Evolutionary conservation across 1,140 invertebrate species (phyloP), one percentile per base, ranked within the genome.

Genomic region (Helicoverpa armigera): DNA sequence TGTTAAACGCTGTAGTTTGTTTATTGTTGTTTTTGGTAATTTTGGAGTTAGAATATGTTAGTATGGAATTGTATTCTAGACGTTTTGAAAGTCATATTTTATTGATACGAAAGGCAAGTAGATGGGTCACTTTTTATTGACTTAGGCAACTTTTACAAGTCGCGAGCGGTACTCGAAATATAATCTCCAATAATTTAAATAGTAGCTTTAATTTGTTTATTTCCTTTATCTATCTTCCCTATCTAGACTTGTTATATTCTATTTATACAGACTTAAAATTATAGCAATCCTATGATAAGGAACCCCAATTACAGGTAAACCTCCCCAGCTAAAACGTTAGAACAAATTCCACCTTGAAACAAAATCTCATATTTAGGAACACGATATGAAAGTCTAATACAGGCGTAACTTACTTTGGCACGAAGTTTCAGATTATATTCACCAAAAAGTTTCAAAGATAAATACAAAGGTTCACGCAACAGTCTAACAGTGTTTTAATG

Each of bases 341-440:
- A 67, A n/a, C 43, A 35, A 67, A 67, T 18, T 67, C n/a, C 43
- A 9, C 16, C 11, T n/a, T 18, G 12, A 12, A 43, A 67, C 48
- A 67, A 67, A 67, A 67, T 67, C 63, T 67, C 11, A 67, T 67
- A 67, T 67, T 67, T 67, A 18, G n/a, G 35, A 48, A 50, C 31
- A 23, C 35, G 43, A 67, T 50, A 67, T 67, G 63, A 67, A 50
- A 50, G 63, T 50, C 35, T 67, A 67, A 67, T 50, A 48, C 16
- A 50, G 7, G 43, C 14, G 12, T 67, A 50, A 18, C 35, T 67
- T 48, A 16, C 13, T 58, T 58, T 58, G 1, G 56, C 14, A 65
- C 7, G 48, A 67, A 48, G 63, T 50, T 67, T 67, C 16, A 50
- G 63, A 67, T 67, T 67, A 67, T 67, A 67, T 50, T 67, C 35